Evolutionary conservation across 2,113 vertebrate genomes (phyloP), one percentile per base, ranked within the genome.

Genomic region (Seriola quinqueradiata): DNA sequence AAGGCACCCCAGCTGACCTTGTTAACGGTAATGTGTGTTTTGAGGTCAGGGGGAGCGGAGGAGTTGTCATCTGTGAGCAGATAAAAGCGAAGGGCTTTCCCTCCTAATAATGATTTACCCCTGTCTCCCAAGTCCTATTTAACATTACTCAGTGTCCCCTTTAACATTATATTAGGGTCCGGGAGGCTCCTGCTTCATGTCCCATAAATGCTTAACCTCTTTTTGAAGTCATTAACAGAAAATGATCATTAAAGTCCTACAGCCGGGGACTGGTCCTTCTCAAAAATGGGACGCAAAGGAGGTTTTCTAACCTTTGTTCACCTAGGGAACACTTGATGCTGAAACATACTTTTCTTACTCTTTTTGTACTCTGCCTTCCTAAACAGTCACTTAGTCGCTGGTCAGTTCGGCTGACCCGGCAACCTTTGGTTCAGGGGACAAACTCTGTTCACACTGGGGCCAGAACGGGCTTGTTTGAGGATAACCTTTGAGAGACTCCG

Each of bases 21-120:
- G 80, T 90, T 83, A 75, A 83, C 4, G 25, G 11, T 86, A 85
- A 88, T 89, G 81, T 92, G 87, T 87, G 90, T 84, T 87, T 88
- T 71, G 78, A 90, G 86, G 85, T 90, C 82, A 86, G 36, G 50
- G 44, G 75, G 77, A 85, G 59, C 77, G 48, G 57, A 54, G 59
- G 72, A 75, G 74, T 38, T 83, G 82, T 89, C 82, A 77, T 82
- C 52, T 82, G 77, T 73, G 63, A 32, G 81, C 81, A 85, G 88
- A 88, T 84, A 70, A 88, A 91, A 90, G 78, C 70, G 32, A 58
- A 84, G 55, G 64, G 69, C 54, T 70, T 86, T 71, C 64, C 75
- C 70, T 58, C 59, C 63, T 68, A 60, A 70, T 69, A 72, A 78
- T 77, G 74, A 87, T 91, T 83, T 80, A 79, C 38, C 58, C 57